Evolutionary conservation across 1,140 invertebrate species (phyloP).

Genomic region (Chironomus tepperi): DNA sequence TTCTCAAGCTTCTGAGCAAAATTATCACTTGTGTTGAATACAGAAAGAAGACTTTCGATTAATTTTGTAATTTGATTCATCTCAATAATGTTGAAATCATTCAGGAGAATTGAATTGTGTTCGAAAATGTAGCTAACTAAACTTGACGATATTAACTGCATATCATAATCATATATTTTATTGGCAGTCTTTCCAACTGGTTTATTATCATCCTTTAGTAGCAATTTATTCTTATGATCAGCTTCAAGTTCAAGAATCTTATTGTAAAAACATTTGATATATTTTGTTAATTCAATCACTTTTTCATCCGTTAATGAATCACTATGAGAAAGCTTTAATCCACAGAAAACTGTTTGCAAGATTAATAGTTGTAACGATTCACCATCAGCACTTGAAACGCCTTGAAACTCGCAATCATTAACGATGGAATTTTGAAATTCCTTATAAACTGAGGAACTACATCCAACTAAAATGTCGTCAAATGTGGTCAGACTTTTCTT

Average conservation of each 20-base stretch:
- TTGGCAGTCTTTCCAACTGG: conserved; percentile 28
- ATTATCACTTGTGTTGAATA: background rate
- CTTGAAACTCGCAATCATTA: background rate
- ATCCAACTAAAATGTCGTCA: background rate
- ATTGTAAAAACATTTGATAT: conserved; percentile 28
- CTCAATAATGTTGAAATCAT: background rate
- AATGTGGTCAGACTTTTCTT: background rate
- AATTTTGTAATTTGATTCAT: background rate
- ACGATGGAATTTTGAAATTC: background rate
- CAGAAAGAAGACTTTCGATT: background rate
- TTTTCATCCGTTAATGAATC: conserved; percentile 29
- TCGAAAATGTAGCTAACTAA: background rate
- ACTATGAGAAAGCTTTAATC: conserved; percentile 29
- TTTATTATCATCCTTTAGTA: conserved; percentile 8
- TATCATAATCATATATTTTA: conserved; percentile 33
- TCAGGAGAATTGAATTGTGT: background rate
- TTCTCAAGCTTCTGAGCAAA: background rate
- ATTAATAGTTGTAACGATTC: conserved; percentile 34
- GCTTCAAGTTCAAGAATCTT: conserved; percentile 26
- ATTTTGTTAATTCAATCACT: conserved; percentile 30
- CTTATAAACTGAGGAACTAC: background rate
- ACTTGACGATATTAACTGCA: conserved; percentile 29
- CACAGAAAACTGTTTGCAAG: conserved; percentile 32
- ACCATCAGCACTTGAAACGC: conserved; percentile 29
- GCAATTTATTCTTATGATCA: too few relatives aligned